Conservation (phyloP, 2,113 vertebrate species). For the Tragulus kanchil region DNA sequence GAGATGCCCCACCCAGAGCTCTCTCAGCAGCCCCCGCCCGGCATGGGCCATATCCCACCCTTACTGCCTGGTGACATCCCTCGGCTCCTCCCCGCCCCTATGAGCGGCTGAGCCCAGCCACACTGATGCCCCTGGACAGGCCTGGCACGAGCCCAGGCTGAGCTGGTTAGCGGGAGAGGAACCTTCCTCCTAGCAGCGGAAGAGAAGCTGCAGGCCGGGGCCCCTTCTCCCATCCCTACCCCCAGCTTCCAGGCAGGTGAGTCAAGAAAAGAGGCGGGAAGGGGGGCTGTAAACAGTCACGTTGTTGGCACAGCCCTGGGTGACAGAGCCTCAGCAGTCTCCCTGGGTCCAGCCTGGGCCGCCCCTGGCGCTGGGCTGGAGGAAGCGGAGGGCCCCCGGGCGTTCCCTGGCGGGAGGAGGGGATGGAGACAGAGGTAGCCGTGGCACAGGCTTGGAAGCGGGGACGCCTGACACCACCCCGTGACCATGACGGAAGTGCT, state of each 20-base stretch:
- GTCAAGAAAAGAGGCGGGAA: neutral
- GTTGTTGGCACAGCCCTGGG: neutral
- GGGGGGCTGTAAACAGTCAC: neutral
- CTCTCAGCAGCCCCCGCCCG: too few species aligned
- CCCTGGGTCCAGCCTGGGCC: neutral
- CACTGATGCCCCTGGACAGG: fast-evolving
- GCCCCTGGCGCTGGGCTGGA: neutral
- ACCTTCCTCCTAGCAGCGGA: neutral
- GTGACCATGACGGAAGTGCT: neutral
- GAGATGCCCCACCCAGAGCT: neutral
- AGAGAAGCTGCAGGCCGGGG: neutral
- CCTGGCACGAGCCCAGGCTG: too few species aligned
- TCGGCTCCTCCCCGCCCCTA: neutral
- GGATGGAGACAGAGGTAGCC: neutral
- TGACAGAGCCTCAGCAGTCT: neutral
- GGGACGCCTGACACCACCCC: neutral
- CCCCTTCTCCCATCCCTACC: too few species aligned
- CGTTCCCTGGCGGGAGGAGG: neutral
- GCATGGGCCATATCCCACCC: neutral
- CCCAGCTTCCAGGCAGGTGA: neutral
- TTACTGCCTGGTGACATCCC: neutral
- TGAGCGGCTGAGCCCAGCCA: neutral
- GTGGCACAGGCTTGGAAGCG: neutral
- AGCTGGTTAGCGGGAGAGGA: neutral
- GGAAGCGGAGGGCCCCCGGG: neutral